Percentiles rank a stretch among this genome's conserved stretches.
Conservation (phyloP, 2,113 vertebrate genomes). For the Sebastes fasciatus region DNA sequence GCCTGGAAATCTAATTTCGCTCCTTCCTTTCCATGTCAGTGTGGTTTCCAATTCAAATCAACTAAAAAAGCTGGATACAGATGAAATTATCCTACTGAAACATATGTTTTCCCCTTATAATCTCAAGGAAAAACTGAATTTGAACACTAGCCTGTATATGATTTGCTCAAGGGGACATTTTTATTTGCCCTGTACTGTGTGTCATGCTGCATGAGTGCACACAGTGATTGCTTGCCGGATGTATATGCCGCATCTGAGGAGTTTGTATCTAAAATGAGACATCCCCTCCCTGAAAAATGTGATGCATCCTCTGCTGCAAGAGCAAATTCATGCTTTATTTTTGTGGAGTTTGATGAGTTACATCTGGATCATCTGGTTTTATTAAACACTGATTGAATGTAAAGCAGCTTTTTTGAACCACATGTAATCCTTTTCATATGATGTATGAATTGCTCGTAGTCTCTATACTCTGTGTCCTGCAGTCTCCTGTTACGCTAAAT, state of each 20-base stretch:
- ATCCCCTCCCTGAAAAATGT: background rate
- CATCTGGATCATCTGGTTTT: constrained; percentile 45
- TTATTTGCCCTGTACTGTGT: constrained; percentile 5
- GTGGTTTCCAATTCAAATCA: constrained; percentile 1
- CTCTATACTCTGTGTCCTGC: background rate
- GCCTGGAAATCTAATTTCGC: background rate
- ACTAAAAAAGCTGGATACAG: background rate
- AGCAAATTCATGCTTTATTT: background rate
- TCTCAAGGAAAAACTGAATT: background rate
- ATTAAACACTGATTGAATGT: background rate
- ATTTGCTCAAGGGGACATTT: constrained; percentile 2
- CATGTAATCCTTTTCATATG: constrained; percentile 42
- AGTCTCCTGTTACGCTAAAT: constrained; percentile 28
- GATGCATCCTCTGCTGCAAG: background rate
- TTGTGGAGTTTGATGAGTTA: background rate
- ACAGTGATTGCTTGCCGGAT: constrained; percentile 34
- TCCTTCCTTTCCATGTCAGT: background rate
- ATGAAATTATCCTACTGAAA: background rate
- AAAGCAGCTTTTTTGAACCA: constrained; percentile 8
- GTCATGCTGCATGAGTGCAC: constrained; percentile 39
- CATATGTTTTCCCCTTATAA: background rate
- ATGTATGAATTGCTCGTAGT: constrained; percentile 6
- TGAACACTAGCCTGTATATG: background rate
- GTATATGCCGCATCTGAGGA: background rate
- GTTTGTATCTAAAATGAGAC: background rate